Conservation (phyloP, 2,797 vertebrate genomes). For the Ctenopoma multispine region DNA sequence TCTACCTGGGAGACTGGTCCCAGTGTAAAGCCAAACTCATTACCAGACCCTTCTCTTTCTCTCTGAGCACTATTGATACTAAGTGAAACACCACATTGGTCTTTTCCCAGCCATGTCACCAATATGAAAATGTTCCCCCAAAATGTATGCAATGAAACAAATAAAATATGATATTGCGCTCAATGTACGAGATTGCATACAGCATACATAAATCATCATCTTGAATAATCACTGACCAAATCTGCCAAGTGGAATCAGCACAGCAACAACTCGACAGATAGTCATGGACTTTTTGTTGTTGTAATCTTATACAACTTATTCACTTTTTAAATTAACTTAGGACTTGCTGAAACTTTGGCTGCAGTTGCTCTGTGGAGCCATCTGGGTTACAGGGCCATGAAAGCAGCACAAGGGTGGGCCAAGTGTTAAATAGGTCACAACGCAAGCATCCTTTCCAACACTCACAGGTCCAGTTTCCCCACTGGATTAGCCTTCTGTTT, state of each 20-base stretch:
- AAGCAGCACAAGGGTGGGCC: slow-evolving; percentile 23
- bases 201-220: slow-evolving; percentile 50
- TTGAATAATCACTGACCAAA: slow-evolving; percentile 58
- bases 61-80: slow-evolving; percentile 10
- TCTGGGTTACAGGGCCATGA: slow-evolving; percentile 49
- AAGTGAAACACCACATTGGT: slow-evolving; percentile 34
- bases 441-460: slow-evolving; percentile 35
- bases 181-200: slow-evolving; percentile 38
- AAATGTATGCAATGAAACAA: slow-evolving; percentile 45
- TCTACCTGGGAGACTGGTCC: slow-evolving; percentile 15
- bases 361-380: slow-evolving; percentile 22
- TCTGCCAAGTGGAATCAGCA: slow-evolving; percentile 20
- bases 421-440: slow-evolving; percentile 67
- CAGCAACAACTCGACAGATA: background rate
- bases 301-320: background rate
- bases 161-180: slow-evolving; percentile 42
- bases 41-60: slow-evolving; percentile 15
- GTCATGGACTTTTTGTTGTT: slow-evolving; percentile 1
- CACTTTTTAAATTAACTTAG: background rate
- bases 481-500: slow-evolving; percentile 39
- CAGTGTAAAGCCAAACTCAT: slow-evolving; percentile 14
- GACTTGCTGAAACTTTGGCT: slow-evolving; percentile 29
- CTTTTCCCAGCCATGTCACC: slow-evolving; percentile 22
- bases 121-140: slow-evolving; percentile 38
- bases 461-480: slow-evolving; percentile 45